Base-by-base conservation (phyloP, 2,888 invertebrate species). In the Cancer borealis region DNA sequence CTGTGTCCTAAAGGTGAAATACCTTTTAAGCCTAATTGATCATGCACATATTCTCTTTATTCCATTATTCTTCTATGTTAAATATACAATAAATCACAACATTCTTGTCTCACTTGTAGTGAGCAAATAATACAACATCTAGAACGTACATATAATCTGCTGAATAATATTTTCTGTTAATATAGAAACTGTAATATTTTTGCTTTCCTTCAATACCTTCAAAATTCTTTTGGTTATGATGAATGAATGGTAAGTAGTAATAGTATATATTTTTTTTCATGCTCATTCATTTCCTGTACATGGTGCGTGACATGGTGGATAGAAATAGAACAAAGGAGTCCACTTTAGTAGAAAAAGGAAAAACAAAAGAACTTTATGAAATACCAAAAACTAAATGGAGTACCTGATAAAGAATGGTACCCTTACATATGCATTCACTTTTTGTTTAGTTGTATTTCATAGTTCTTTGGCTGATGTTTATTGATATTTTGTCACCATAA, bases 91-190 rank as follows among this genome's bases (percentile, higher is more conserved):
- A 21, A 87, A 91, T 93, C 91, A 91, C 91, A 30, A 84, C 84
- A 90, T 46, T 91, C 73, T 93, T 66, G 90, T 84, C 91, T 93
- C 93, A 91, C 87, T 87, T 93, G 93, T 93, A 91, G 87, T 90
- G 93, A 91, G 93, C 79, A 93, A 60, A 92, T 45, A 88, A 30
- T 88, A 60, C 92, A 92, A 47, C 92, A 49, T 84, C 45, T 46
- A 92, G 47, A 46, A n/a, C 54, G 54, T 88, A 88, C 79, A 84
- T 87, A 92, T 92, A 92, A 49, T 92, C 93, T 93, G 90, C 93
- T 93, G 93, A 93, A 87, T 91, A 91, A 91, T 92, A 92, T 91
- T 93, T 93, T 93, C 91, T 93, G 91, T 93, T 93, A 93, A 93
- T 88, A 93, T 93, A 93, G 93, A 93, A 93, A 91, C 93, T 93